These are phyloP conservation scores for Rhinolophus sinicus DNA, from an alignment of 2,113 vertebrate genomes.

Conservation along the genomic window DNA sequence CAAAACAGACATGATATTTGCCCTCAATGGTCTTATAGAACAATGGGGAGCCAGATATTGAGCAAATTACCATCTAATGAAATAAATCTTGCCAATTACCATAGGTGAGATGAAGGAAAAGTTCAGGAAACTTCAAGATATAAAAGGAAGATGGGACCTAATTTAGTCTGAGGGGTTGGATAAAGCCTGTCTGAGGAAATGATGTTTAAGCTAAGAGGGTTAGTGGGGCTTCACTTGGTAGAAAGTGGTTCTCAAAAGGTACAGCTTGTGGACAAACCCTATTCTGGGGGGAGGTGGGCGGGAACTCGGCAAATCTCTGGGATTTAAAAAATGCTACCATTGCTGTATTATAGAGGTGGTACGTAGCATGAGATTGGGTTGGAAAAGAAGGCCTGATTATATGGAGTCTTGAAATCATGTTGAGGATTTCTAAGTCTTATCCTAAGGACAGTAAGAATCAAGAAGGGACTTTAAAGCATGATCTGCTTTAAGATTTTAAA, in stretches of 20 bases:
- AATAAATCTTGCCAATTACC: neutral
- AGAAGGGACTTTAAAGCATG: neutral
- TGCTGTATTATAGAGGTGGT: neutral
- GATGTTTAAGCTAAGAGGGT: neutral
- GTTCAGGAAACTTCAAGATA: too few species aligned
- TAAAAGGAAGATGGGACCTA: fast-evolving
- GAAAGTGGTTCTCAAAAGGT: neutral
- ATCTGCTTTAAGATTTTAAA: neutral
- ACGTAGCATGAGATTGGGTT: neutral
- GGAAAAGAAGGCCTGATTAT: neutral
- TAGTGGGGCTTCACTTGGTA: neutral
- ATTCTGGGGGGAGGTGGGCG: fast-evolving
- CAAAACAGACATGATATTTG: neutral
- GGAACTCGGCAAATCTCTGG: neutral
- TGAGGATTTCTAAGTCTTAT: neutral
- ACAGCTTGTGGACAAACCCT: neutral
- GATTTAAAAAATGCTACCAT: neutral
- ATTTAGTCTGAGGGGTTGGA: neutral
- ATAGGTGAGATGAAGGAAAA: neutral
- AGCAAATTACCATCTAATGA: neutral
- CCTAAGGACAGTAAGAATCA: neutral
- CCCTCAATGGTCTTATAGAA: neutral
- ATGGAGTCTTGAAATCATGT: fast-evolving
- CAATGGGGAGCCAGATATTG: neutral
- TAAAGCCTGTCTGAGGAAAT: neutral